Base-by-base conservation (phyloP, 1,140 invertebrate genomes). In the Drosophila punjabiensis region DNA sequence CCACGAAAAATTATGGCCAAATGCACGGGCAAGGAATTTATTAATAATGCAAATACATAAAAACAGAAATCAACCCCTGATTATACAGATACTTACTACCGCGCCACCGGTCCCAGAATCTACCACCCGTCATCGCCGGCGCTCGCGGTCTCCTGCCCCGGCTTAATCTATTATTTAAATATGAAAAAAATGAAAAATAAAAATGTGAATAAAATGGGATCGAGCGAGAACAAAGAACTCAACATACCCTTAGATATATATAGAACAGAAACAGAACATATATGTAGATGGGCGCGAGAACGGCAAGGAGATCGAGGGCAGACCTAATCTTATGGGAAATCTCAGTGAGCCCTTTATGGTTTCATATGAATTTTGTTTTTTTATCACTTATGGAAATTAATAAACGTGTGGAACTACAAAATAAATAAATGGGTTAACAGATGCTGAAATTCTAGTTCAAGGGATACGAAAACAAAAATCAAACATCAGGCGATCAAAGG, bases 31-130 rank as follows among this genome's bases (percentile, higher is more conserved):
- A 90, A 89, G 82, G 79, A 89, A 89, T 89, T 90, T 89, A 89
- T 89, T 89, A 89, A 89, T 89, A 89, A 89, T 89, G 85, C 85
- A 89, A 89, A 89, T 90, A 89, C 85, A 90, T 82, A 90, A 89
- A 90, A 88, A 90, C 86, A 90, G 82, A 82, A 90, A 90, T 90
- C 85, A 90, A 89, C 85, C 85, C 85, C 85, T 90, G 86, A 89
- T 90, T 90, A 89, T 90, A 90, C 86, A 90, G 85, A 89, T 90
- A 90, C 78, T 84, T 81, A 70, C 79, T 76, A 76, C 73, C 48
- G 60, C 35, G 30, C n/a, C 45, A 52, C 48, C 39, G 48, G 50
- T 39, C 28, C 48, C 56, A 48, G 63, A 47, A 83, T 64, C 75
- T 70, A 67, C 82, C 82, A 82, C 79, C 79, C 67, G 39, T 45